Percentiles rank a stretch among this genome's conserved stretches.
These are phyloP conservation scores for Gymnodraco acuticeps DNA, from an alignment of 2,797 vertebrate genomes.

Conservation along the genomic window DNA sequence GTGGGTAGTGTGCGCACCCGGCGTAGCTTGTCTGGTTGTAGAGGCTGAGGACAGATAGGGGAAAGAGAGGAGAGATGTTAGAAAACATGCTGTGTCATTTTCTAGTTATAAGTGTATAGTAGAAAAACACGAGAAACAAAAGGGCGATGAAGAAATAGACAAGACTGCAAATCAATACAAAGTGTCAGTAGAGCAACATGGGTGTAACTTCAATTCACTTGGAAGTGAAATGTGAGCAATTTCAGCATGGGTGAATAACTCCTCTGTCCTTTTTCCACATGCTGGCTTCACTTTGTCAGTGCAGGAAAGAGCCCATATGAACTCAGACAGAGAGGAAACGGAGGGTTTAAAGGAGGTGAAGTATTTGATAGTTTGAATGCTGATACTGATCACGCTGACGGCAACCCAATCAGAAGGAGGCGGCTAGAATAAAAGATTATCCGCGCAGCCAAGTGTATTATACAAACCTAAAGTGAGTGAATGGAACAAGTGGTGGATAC, in stretches of 20 bases:
- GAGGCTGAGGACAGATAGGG: too few relatives aligned
- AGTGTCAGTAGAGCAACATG: neutral
- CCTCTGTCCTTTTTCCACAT: slow-evolving; percentile 30
- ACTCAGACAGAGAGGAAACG: slow-evolving; percentile 12
- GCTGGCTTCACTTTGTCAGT: slow-evolving; percentile 13
- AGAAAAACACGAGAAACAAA: slow-evolving; percentile 2
- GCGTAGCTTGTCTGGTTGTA: too few relatives aligned
- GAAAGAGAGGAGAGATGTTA: too few relatives aligned
- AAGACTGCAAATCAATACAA: slow-evolving; percentile 12
- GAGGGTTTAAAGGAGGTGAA: slow-evolving; percentile 3
- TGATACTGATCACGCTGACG: slow-evolving; percentile 8
- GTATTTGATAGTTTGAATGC: slow-evolving; percentile 12
- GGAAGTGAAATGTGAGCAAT: slow-evolving; percentile 28
- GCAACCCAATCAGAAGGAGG: slow-evolving; percentile 4
- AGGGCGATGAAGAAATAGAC: neutral
- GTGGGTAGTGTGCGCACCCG: too few relatives aligned
- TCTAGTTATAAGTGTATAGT: too few relatives aligned
- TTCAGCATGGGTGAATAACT: slow-evolving; percentile 39
- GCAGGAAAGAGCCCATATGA: slow-evolving; percentile 24
- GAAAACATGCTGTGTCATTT: too few relatives aligned
- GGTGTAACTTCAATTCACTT: slow-evolving; percentile 17
- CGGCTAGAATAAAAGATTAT: slow-evolving; percentile 23
- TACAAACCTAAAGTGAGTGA: slow-evolving; percentile 15
- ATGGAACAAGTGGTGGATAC: slow-evolving; percentile 14
- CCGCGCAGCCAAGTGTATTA: slow-evolving; percentile 28